These are phyloP conservation scores for Drosophila pseudotakahashii DNA, from an alignment of 2,888 invertebrate genomes.

Conservation along the genomic window DNA sequence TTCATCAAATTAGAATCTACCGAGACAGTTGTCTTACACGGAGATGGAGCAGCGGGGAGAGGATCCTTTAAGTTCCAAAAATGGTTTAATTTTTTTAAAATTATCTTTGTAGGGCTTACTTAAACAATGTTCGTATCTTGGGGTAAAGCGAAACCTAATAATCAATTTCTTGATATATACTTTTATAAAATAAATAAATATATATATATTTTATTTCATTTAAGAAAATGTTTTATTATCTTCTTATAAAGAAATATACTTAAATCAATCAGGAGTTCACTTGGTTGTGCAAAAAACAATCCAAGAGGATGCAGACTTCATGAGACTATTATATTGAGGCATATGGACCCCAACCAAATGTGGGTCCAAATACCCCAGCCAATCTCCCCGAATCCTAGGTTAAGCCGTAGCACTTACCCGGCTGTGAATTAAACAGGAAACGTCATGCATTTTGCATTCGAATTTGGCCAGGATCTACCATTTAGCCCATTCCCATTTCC, in stretches of 20 bases:
- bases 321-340: conserved; percentile 3
- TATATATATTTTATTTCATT: no score
- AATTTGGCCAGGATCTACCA: conserved; percentile 30
- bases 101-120: neutral
- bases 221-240: no score
- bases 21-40: conserved; percentile 14
- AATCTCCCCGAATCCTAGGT: conserved; percentile 29
- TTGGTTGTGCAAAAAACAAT: conserved; percentile 24
- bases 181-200: no score
- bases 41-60: no score
- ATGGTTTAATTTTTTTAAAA: neutral
- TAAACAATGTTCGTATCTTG: no score
- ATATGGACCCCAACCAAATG: neutral
- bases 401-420: conserved; percentile 67
- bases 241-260: no score
- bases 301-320: conserved; percentile 11
- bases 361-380: neutral
- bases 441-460: conserved; percentile 77
- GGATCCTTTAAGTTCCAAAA: neutral
- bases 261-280: neutral
- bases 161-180: no score
- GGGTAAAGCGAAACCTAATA: no score
- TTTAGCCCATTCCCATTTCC: neutral
- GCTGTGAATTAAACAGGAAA: conserved; percentile 76
- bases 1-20: conserved; percentile 40